phyloP scores from a whole-genome alignment of 2,113 vertebrate species.

The Erythrocercus mccallii region DNA sequence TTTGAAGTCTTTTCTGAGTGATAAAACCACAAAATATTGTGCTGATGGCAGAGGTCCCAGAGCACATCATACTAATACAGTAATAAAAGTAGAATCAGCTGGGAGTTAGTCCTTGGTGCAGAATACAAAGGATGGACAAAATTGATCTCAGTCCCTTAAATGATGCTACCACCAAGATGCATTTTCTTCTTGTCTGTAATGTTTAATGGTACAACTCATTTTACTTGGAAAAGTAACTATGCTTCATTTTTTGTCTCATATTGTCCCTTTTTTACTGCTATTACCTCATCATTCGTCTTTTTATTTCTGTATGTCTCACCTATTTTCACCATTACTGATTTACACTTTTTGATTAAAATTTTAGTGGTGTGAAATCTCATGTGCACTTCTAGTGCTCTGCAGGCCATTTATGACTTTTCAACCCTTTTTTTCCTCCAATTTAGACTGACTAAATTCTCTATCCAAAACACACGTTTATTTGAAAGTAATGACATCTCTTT shows the following conservation, averaged over 20 bases:
- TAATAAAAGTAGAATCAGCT: background rate
- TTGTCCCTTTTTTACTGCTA: background rate
- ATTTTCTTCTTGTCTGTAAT: background rate
- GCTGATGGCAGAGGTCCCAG: background rate
- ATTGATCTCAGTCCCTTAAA: background rate
- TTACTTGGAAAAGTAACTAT: background rate
- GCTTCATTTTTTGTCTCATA: background rate
- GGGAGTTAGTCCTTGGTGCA: background rate
- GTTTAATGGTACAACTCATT: background rate
- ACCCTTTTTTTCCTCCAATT: background rate
- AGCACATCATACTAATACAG: background rate
- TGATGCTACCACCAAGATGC: background rate
- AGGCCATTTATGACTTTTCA: background rate
- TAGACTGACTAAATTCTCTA: background rate
- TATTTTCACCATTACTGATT: background rate
- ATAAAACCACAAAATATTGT: background rate
- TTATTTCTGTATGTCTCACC: background rate
- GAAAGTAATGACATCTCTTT: background rate
- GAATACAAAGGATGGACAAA: background rate
- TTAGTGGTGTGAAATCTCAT: background rate
- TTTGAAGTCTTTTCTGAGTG: background rate
- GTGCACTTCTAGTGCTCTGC: background rate
- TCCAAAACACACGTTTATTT: background rate
- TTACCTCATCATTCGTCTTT: background rate
- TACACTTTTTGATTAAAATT: background rate